A percentile compares a stretch with the other conserved stretches of the same genome.
Evolutionary conservation across 2,888 invertebrate genomes (phyloP).

Genomic region (Lobophora halterata): DNA sequence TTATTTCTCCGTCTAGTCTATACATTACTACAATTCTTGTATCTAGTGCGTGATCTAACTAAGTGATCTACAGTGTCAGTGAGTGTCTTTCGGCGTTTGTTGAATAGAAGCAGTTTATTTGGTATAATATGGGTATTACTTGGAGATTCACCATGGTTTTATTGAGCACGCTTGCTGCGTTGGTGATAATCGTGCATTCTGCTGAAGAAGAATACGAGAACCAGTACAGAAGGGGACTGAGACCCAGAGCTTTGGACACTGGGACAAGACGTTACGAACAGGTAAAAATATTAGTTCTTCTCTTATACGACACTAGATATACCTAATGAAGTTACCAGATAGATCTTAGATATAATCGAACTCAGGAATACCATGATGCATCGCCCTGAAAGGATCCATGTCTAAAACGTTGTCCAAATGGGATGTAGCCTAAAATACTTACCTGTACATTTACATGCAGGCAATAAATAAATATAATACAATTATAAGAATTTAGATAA

Average conservation of each 20-base stretch:
- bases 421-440: too few relatives aligned
- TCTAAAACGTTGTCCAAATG: too few relatives aligned
- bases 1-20: constrained; percentile 26
- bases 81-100: constrained; percentile 30
- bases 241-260: constrained; percentile 53
- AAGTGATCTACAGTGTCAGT: constrained; percentile 38
- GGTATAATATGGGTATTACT: constrained; percentile 71
- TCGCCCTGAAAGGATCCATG: too few relatives aligned
- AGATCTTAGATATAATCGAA: too few relatives aligned
- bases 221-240: constrained; percentile 52
- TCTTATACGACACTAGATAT: too few relatives aligned
- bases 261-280: constrained; percentile 54
- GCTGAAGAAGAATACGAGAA: constrained; percentile 63
- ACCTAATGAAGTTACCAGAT: too few relatives aligned
- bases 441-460: too few relatives aligned
- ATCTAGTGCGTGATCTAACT: constrained; percentile 26
- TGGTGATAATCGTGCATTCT: constrained; percentile 72
- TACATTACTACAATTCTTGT: constrained; percentile 8
- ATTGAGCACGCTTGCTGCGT: constrained; percentile 71
- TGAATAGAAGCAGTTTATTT: constrained; percentile 24
- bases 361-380: too few relatives aligned
- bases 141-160: constrained; percentile 65
- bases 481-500: too few relatives aligned
- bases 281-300: constrained; percentile 36
- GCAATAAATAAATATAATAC: too few relatives aligned